Conservation (phyloP, 2,888 invertebrate genomes). For the Plebejus melissa region DNA sequence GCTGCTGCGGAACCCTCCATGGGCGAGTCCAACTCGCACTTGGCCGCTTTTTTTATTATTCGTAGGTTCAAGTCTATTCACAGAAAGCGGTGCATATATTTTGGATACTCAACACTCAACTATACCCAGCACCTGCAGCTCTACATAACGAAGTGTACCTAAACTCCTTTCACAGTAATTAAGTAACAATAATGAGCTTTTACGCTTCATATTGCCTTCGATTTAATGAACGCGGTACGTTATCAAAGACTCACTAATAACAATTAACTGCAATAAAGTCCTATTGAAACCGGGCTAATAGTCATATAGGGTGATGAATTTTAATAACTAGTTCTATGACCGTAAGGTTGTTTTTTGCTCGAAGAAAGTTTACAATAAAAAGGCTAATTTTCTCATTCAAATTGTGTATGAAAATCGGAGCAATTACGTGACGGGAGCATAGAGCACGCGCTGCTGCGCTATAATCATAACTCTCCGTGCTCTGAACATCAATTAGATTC, state of each 20-base stretch:
- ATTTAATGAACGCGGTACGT: conserved; percentile 21
- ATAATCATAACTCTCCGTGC: neutral
- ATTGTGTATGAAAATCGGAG: conserved; percentile 58
- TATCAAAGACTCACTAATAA: conserved; percentile 43
- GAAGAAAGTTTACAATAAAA: conserved; percentile 28
- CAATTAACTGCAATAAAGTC: conserved; percentile 64
- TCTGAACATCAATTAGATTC: conserved; percentile 8
- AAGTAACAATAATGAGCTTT: neutral
- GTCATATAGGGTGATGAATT: conserved; percentile 16
- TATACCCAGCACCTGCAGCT: no score
- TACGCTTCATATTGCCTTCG: neutral
- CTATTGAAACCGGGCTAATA: conserved; percentile 47
- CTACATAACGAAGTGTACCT: neutral
- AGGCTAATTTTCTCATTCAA: conserved; percentile 35
- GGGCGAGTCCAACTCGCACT: no score
- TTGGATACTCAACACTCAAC: no score
- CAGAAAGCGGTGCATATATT: no score
- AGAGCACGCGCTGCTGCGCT: conserved; percentile 39
- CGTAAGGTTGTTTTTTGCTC: conserved; percentile 42
- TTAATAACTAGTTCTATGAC: conserved; percentile 21
- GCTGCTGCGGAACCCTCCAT: no score
- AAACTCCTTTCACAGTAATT: neutral
- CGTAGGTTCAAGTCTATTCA: no score
- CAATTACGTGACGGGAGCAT: conserved; percentile 54
- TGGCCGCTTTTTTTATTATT: no score